phyloP scores from a whole-genome alignment of 2,113 vertebrate genomes.

The Neodontobutis hainanensis region DNA sequence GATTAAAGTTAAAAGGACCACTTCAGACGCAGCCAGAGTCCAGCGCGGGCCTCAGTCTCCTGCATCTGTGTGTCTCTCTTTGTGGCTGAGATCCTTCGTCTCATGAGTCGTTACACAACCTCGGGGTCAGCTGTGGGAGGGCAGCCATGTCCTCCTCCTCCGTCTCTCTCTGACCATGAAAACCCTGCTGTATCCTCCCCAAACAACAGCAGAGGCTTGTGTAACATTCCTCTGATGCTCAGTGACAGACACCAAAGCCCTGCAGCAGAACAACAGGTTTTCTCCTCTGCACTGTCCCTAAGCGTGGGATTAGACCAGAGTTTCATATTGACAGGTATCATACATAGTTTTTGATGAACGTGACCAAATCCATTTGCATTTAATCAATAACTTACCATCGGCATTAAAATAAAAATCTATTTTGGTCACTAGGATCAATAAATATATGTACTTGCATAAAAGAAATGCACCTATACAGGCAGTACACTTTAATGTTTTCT shows the following conservation, averaged over 20 bases:
- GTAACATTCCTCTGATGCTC: conserved; percentile 60
- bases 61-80: conserved; percentile 32
- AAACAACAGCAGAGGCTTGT: conserved; percentile 72
- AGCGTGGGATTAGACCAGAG: no score
- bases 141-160: conserved; percentile 39
- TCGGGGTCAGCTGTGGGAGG: conserved; percentile 70
- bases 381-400: no score
- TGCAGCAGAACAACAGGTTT: conserved; percentile 2
- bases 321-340: no score
- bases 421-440: no score
- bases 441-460: no score
- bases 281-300: neutral
- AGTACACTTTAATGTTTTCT: no score
- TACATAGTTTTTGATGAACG: no score
- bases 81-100: conserved; percentile 58
- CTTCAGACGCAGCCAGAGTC: no score
- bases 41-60: conserved; percentile 42
- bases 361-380: no score
- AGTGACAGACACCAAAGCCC: conserved; percentile 48
- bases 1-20: neutral
- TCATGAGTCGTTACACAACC: conserved; percentile 66
- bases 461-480: no score
- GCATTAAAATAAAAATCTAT: no score
- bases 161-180: conserved; percentile 60
- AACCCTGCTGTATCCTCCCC: conserved; percentile 52